Evolutionary conservation across 2,888 invertebrate genomes (phyloP).

Genomic region (Linnaemya vulpina): DNA sequence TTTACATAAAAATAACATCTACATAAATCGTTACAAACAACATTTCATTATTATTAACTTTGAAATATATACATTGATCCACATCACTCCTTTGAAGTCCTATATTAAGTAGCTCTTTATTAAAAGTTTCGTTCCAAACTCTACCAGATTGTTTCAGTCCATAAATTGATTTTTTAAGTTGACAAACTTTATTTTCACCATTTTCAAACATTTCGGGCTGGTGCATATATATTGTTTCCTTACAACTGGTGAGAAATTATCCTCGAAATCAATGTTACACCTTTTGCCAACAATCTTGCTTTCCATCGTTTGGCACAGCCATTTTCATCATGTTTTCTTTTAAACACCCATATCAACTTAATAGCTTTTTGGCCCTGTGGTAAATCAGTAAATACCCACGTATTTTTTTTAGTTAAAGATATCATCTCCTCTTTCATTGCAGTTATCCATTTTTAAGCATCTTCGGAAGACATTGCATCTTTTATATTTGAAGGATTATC

Average conservation of each 20-base stretch:
- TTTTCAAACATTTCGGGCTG: neutral
- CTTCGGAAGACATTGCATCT: neutral
- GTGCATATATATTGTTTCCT: neutral
- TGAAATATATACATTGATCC: constrained; percentile 60
- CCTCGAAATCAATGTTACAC: neutral
- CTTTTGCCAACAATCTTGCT: neutral
- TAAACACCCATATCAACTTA: neutral
- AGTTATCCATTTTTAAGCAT: neutral
- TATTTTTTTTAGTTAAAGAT: too few relatives aligned
- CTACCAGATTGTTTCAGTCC: neutral
- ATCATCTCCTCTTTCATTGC: neutral
- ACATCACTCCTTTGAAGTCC: constrained; percentile 55
- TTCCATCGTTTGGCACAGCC: neutral
- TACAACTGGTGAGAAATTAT: neutral
- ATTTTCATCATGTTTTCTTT: neutral
- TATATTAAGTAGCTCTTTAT: constrained; percentile 17
- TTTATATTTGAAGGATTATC: neutral
- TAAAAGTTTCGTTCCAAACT: constrained; percentile 38
- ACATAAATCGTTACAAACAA: constrained; percentile 43
- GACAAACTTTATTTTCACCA: neutral
- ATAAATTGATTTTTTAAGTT: neutral
- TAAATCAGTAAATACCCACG: neutral
- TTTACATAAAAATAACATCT: constrained; percentile 61
- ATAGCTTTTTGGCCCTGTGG: neutral
- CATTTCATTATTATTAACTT: constrained; percentile 24